phyloP scores from a whole-genome alignment of 2,113 vertebrate species.

The Neomonachus schauinslandi region DNA sequence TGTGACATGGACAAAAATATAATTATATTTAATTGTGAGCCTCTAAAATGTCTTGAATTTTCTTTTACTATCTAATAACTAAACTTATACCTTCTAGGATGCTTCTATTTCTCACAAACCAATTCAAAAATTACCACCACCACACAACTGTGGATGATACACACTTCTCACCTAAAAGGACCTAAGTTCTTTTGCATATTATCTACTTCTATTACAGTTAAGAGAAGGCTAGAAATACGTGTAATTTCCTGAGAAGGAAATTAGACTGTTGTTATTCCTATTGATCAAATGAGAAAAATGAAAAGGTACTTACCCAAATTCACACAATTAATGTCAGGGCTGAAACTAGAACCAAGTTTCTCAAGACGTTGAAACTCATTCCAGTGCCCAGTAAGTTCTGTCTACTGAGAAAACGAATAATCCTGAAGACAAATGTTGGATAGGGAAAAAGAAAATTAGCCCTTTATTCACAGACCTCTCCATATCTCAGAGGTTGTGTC shows the following conservation, averaged over 20 bases:
- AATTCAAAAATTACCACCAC: neutral
- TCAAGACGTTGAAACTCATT: neutral
- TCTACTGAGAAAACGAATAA: neutral
- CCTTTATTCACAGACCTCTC: neutral
- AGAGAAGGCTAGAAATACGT: neutral
- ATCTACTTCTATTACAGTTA: neutral
- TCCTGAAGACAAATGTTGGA: neutral
- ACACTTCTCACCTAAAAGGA: neutral
- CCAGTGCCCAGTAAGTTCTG: neutral
- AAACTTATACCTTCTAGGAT: neutral
- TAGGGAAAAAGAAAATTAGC: neutral
- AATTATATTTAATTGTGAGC: neutral
- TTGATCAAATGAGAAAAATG: neutral
- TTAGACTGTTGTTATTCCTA: neutral
- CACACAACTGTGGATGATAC: neutral
- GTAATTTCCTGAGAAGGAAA: neutral
- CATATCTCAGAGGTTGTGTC: neutral
- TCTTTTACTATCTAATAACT: neutral
- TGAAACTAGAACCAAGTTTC: neutral
- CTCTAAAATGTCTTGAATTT: neutral
- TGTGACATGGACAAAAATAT: neutral
- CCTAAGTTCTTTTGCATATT: neutral
- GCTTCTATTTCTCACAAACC: neutral
- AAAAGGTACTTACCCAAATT: neutral
- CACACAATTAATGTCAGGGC: neutral